Percentiles rank a stretch among this genome's conserved stretches.
phyloP scores from a whole-genome alignment of 1,140 invertebrate species.

The Ostrea edulis region DNA sequence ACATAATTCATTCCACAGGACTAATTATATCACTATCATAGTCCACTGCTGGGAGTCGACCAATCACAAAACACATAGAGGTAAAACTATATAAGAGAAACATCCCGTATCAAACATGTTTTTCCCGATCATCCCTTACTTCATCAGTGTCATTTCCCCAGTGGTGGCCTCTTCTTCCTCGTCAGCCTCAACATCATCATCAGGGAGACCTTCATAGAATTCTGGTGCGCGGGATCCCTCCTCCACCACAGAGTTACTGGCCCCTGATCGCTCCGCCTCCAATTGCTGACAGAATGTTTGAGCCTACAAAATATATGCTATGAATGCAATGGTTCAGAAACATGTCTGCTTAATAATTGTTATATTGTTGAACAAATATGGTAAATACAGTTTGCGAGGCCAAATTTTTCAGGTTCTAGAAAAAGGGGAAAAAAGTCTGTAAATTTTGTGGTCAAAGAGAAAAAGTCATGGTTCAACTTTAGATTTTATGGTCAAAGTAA shows the following conservation, averaged over 20 bases:
- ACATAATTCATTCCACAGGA: no score
- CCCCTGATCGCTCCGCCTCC: conserved; percentile 12
- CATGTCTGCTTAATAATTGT: no score
- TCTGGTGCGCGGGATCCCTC: neutral
- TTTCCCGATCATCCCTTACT: neutral
- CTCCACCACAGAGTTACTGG: conserved; percentile 27
- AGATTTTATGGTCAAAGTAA: no score
- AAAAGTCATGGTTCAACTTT: no score
- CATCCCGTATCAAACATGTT: neutral
- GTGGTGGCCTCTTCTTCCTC: neutral
- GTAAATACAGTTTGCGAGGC: neutral
- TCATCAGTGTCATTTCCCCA: neutral
- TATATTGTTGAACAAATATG: no score
- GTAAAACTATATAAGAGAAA: no score
- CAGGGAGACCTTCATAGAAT: conserved; percentile 4
- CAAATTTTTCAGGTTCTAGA: no score
- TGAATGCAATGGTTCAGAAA: no score
- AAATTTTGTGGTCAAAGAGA: no score
- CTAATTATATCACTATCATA: neutral
- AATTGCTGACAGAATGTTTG: conserved; percentile 10
- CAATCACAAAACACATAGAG: no score
- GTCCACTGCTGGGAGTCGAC: neutral
- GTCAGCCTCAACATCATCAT: neutral
- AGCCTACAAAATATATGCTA: neutral
- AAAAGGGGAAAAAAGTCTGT: no score